A percentile compares a stretch with the other conserved stretches of the same genome.
Evolutionary conservation across 2,113 vertebrate genomes (phyloP).

Genomic region (Lathamus discolor): DNA sequence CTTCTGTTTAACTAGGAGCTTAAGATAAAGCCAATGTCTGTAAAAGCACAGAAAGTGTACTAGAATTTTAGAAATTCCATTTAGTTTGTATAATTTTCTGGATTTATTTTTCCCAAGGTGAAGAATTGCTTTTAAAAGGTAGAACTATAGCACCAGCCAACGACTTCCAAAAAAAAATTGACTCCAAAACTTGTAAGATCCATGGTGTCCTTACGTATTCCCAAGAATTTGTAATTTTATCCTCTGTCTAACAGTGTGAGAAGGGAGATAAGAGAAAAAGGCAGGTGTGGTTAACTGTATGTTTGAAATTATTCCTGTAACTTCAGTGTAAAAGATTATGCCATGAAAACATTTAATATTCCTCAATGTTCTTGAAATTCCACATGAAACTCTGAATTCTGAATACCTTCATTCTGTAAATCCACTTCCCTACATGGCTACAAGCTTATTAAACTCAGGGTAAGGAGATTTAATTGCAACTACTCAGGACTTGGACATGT

Average conservation of each 20-base stretch:
- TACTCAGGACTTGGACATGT: neutral
- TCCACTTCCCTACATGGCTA: neutral
- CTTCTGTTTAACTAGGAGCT: neutral
- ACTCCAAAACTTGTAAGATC: neutral
- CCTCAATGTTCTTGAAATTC: neutral
- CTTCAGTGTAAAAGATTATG: neutral
- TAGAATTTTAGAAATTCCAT: neutral
- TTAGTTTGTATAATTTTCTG: neutral
- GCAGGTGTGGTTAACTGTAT: neutral
- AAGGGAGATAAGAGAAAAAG: neutral
- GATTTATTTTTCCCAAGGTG: neutral
- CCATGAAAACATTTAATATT: neutral
- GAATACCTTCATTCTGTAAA: neutral
- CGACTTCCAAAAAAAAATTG: neutral
- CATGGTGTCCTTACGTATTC: neutral
- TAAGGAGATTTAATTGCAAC: conserved; percentile 58
- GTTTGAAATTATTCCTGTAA: neutral
- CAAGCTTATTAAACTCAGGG: conserved; percentile 17
- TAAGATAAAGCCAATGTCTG: neutral
- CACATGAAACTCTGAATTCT: neutral
- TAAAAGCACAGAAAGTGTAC: neutral
- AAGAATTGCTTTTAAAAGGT: neutral
- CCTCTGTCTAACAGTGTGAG: neutral
- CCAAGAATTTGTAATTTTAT: neutral
- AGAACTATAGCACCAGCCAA: neutral